Evolutionary conservation across 2,113 vertebrate species (phyloP).

Genomic region (Electrona antarctica): DNA sequence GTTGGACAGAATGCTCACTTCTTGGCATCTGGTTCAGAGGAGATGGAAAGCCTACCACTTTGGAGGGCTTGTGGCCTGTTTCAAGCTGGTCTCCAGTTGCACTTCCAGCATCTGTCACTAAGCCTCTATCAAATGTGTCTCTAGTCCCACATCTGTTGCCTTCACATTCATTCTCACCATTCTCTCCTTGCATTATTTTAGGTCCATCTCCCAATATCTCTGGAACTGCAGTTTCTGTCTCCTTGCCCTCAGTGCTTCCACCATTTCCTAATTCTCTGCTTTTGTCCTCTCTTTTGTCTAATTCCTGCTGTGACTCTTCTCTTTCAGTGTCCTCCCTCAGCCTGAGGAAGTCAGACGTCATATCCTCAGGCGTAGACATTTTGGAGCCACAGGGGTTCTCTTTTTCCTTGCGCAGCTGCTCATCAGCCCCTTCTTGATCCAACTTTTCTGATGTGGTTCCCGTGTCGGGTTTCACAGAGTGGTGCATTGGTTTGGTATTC

Average conservation of each 20-base stretch:
- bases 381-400: conserved; percentile 66
- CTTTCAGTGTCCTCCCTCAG: conserved; percentile 41
- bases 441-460: conserved; percentile 2
- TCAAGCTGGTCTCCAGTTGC: conserved; percentile 1
- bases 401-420: conserved; percentile 30
- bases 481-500: conserved; percentile 31
- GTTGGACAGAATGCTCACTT: conserved; percentile 77
- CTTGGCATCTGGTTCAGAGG: conserved; percentile 79
- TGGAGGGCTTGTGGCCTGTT: conserved; percentile 54
- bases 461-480: conserved; percentile 15
- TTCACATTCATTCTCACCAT: conserved; percentile 21
- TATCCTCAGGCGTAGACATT: conserved; percentile 79
- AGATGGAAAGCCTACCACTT: conserved; percentile 69
- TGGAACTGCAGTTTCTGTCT: conserved; percentile 6
- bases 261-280: conserved; percentile 34
- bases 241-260: conserved; percentile 24
- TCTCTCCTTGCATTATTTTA: conserved; percentile 10
- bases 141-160: neutral
- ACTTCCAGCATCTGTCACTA: conserved; percentile 2
- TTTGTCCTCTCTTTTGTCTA: conserved; percentile 32
- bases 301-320: conserved; percentile 28
- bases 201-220: neutral
- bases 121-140: conserved; percentile 16
- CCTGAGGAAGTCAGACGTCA: conserved; percentile 69
- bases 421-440: neutral